These are phyloP conservation scores for Drosophila kepulauana DNA, from an alignment of 1,140 invertebrate species.

Conservation along the genomic window DNA sequence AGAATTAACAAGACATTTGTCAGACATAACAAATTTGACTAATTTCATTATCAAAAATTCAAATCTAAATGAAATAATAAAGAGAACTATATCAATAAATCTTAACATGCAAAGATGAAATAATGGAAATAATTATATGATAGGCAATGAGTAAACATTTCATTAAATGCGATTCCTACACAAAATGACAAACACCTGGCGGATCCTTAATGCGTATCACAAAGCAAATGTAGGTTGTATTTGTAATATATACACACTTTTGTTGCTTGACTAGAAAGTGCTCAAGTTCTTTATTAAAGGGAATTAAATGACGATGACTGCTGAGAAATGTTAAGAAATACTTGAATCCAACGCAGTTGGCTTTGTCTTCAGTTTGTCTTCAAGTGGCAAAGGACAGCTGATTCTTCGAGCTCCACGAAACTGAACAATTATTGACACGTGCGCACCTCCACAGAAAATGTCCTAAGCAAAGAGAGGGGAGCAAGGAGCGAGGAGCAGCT, in stretches of 20 bases:
- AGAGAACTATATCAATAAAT: no score
- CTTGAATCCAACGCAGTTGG: background rate
- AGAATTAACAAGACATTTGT: no score
- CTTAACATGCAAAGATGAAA: no score
- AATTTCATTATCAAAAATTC: no score
- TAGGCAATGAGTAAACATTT: no score
- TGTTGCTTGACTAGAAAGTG: background rate
- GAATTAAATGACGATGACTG: conserved; percentile 3
- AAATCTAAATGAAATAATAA: no score
- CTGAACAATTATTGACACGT: conserved; percentile 79
- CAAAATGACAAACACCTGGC: background rate
- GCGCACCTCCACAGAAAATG: conserved; percentile 59
- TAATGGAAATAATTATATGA: no score
- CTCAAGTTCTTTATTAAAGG: background rate
- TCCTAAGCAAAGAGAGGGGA: conserved; percentile 16
- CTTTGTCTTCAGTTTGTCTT: conserved; percentile 9
- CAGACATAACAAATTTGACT: no score
- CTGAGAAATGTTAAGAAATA: background rate
- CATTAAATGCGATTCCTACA: no score
- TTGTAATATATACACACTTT: background rate
- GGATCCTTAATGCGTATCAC: no score
- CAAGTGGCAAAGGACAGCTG: conserved; percentile 58
- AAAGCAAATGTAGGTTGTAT: background rate
- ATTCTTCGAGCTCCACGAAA: conserved; percentile 52
- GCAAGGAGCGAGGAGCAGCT: background rate